Evolutionary conservation across 2,797 vertebrate genomes (phyloP), one percentile per base, ranked within the genome.

Genomic region (Echeneis naucrates): DNA sequence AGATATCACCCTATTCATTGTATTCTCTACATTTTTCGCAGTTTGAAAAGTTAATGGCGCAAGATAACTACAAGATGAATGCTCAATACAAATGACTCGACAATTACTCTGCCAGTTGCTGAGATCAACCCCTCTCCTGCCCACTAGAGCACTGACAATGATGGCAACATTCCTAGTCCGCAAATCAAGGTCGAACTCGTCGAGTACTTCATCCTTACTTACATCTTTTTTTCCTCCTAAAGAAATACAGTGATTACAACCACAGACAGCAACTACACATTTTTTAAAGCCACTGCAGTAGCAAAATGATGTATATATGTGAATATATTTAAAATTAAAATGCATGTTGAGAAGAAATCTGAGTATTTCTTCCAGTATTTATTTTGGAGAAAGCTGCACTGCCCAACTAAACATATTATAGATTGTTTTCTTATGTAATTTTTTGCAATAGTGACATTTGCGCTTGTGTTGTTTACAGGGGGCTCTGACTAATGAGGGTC

Each of bases 101-200:
- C 24, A 61, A 14, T 63, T 35, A 63, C n/a, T 32, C 38, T 17
- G 26, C 59, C 19, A 47, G 17, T 53, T 63, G 17, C 37, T 56
- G 52, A 37, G 30, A 37, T 38, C 51, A 53, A 16, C 32, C 5
- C 9, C 17, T 47, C 38, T 12, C 47, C 38, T 21, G 11, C n/a
- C 30, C 33, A 54, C 7, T 5, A 44, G 23, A 45, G 47, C 13
- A 30, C 27, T 33, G 30, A 45, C 23, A 67, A 3, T 8, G 17
- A 44, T 45, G 10, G 37, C 32, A 26, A 5, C 35, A 19, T 51
- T 56, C 2, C 30, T 40, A 8, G 35, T 58, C 50, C 55, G 16
- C 19, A 9, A 17, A 52, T 67, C 2, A 48, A 12, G 26, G 53
- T 23, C 0, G 0, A 44, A 33, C 21, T 52, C 19, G 17, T 33